A percentile compares a stretch with the other conserved stretches of the same genome.
These are phyloP conservation scores for Montipora foliosa DNA, from an alignment of 64 coral and sea anemone genomes.

Conservation along the genomic window DNA sequence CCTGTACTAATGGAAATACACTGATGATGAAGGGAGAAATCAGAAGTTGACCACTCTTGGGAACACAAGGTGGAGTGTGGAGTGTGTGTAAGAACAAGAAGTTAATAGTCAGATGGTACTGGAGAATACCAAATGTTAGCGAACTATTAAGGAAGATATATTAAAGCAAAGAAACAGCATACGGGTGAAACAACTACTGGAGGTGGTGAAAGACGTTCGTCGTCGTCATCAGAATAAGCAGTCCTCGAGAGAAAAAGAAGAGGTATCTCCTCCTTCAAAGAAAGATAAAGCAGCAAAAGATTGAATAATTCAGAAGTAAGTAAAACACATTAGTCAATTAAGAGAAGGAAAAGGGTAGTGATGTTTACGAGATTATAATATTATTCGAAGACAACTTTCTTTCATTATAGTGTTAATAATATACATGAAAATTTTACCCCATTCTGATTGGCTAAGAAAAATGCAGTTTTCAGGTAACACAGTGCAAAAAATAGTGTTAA, in stretches of 20 bases:
- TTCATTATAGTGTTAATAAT: no score
- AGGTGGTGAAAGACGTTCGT: neutral
- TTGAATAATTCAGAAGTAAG: neutral
- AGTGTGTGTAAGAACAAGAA: neutral
- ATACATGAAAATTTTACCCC: no score
- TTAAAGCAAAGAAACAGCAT: neutral
- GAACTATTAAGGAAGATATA: neutral
- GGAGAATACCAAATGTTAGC: neutral
- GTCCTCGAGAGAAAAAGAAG: constrained; percentile 36
- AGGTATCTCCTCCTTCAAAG: constrained; percentile 33
- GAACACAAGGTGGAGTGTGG: neutral
- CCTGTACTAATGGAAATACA: neutral
- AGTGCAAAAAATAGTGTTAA: no score
- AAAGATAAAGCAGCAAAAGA: constrained; percentile 2
- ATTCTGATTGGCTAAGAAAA: no score
- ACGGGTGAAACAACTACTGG: constrained; percentile 2
- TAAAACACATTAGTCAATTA: neutral
- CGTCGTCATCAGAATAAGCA: neutral
- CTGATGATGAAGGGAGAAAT: neutral
- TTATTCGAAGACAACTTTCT: no score
- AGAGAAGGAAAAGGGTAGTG: neutral
- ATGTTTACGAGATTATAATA: no score
- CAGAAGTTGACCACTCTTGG: neutral
- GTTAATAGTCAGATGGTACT: neutral
- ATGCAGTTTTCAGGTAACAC: no score